Conservation (phyloP, 2,113 vertebrate species). For the Stigmatopora nigra region DNA sequence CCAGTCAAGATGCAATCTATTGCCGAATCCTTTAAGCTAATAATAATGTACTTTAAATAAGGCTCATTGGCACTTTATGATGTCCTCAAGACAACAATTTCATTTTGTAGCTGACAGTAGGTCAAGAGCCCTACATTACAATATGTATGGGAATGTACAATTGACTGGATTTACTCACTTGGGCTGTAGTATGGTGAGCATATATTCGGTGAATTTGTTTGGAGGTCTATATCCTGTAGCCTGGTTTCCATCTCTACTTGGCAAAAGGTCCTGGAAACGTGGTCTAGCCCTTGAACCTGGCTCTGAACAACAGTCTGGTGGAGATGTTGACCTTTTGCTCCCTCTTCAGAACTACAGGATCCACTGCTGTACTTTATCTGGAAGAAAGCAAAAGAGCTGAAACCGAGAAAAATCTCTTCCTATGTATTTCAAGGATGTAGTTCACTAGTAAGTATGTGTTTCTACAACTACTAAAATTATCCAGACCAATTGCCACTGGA, state of each 20-base stretch:
- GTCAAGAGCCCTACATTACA: background rate
- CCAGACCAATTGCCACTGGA: background rate
- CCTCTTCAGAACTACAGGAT: conserved; percentile 61
- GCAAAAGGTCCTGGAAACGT: conserved; percentile 29
- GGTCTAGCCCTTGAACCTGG: conserved; percentile 37
- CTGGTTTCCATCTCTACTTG: conserved; percentile 35
- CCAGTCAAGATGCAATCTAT: background rate
- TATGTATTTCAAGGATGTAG: background rate
- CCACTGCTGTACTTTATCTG: conserved; percentile 55
- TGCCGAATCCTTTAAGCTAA: background rate
- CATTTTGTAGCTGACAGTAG: background rate
- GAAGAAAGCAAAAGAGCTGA: conserved; percentile 11
- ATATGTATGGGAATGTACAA: background rate
- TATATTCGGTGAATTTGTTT: conserved; percentile 33
- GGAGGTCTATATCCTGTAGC: conserved; percentile 46
- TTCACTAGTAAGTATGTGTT: background rate
- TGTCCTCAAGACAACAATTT: background rate
- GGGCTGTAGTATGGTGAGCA: conserved; percentile 50
- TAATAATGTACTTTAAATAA: background rate
- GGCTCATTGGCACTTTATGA: background rate
- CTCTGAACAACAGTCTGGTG: conserved; percentile 41
- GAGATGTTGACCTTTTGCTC: conserved; percentile 19
- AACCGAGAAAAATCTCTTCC: background rate
- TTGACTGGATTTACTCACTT: conserved; percentile 38
- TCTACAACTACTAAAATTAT: background rate